These are phyloP conservation scores for Troides oblongomaculatus DNA, from an alignment of 2,888 invertebrate genomes.

Conservation along the genomic window DNA sequence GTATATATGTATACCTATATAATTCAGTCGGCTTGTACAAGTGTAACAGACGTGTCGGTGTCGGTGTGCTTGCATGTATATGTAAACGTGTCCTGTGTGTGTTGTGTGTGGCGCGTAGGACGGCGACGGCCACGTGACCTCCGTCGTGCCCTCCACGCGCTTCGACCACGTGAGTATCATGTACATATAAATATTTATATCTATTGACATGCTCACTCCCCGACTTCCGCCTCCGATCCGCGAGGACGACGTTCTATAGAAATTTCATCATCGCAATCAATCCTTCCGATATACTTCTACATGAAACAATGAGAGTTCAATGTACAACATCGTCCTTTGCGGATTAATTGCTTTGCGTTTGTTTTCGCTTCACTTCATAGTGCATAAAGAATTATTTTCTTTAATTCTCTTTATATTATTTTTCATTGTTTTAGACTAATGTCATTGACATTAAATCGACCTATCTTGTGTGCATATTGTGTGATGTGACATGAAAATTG, in stretches of 20 bases:
- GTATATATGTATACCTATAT: background rate
- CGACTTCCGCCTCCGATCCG: background rate
- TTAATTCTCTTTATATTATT: background rate
- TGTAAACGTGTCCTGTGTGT: constrained; percentile 42
- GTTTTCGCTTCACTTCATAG: constrained; percentile 14
- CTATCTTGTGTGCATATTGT: too few relatives aligned
- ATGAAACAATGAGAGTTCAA: too few relatives aligned
- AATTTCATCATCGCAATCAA: too few relatives aligned
- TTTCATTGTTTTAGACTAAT: too few relatives aligned
- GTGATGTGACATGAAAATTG: too few relatives aligned
- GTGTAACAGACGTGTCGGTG: constrained; percentile 51
- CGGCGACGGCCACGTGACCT: constrained; percentile 71
- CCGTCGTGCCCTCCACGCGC: constrained; percentile 65
- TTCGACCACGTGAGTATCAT: constrained; percentile 69
- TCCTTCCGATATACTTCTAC: too few relatives aligned
- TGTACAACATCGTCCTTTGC: too few relatives aligned
- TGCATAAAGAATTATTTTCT: background rate
- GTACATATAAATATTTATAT: constrained; percentile 12
- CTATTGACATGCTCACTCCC: constrained; percentile 1
- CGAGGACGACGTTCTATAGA: background rate
- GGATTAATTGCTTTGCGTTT: background rate
- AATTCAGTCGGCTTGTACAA: constrained; percentile 39
- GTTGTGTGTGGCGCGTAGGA: constrained; percentile 68
- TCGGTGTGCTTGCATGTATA: constrained; percentile 69
- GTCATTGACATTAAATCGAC: too few relatives aligned